Conservation (phyloP, 2,888 invertebrate genomes). For the Agonopterix arenella region DNA sequence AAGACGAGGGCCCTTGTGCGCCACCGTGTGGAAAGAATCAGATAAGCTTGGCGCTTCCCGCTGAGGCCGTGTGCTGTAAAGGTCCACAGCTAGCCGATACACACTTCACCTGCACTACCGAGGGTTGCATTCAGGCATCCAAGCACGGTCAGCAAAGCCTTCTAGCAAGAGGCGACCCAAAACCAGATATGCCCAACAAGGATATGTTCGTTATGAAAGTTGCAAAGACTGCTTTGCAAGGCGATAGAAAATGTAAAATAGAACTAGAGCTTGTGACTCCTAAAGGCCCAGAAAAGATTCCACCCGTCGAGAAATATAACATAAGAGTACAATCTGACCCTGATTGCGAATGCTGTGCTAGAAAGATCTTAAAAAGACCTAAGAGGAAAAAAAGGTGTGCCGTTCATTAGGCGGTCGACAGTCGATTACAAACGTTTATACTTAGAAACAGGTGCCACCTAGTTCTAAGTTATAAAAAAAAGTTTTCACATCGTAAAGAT, state of each 20-base stretch:
- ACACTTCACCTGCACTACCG: slow-evolving; percentile 64
- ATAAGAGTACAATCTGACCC: slow-evolving; percentile 50
- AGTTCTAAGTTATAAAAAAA: too few relatives aligned
- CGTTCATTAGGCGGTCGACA: background rate
- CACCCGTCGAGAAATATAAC: slow-evolving; percentile 58
- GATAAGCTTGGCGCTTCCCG: slow-evolving; percentile 55
- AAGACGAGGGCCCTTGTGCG: slow-evolving; percentile 37
- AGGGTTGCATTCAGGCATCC: slow-evolving; percentile 50
- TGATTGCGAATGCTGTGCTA: slow-evolving; percentile 47
- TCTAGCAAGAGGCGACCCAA: slow-evolving; percentile 45
- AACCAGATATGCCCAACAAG: slow-evolving; percentile 63
- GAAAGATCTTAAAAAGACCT: slow-evolving; percentile 6
- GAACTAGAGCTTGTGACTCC: slow-evolving; percentile 83
- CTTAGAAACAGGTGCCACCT: too few relatives aligned
- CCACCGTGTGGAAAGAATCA: slow-evolving; percentile 65
- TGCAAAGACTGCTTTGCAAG: slow-evolving; percentile 80
- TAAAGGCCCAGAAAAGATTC: slow-evolving; percentile 75
- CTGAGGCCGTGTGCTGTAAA: slow-evolving; percentile 48
- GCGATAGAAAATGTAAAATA: slow-evolving; percentile 78
- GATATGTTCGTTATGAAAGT: slow-evolving; percentile 80
- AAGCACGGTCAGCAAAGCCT: slow-evolving; percentile 49
- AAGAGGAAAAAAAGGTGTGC: slow-evolving; percentile 23
- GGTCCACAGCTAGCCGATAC: slow-evolving; percentile 50
- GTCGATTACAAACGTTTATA: too few relatives aligned
- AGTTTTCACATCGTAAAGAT: too few relatives aligned